Evolutionary conservation across 2,113 vertebrate genomes (phyloP).

Genomic region (Semicossyphus pulcher): DNA sequence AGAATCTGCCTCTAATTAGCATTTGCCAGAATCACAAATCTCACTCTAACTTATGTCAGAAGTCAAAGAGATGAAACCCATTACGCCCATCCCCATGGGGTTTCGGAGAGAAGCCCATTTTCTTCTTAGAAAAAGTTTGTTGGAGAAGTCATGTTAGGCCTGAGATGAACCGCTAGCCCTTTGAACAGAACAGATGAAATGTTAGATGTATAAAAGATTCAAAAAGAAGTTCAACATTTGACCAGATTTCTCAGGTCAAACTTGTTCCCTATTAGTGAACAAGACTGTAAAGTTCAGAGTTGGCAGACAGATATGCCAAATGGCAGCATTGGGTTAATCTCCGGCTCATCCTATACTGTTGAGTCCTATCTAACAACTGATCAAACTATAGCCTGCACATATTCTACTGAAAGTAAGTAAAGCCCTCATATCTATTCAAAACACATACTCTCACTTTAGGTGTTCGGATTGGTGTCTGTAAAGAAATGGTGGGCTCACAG

Average conservation of each 20-base stretch:
- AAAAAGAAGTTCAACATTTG: conserved; percentile 3
- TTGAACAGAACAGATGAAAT: neutral
- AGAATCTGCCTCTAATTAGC: conserved; percentile 54
- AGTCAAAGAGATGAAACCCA: conserved; percentile 45
- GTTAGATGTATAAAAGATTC: conserved; percentile 10
- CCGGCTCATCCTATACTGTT: too few species aligned
- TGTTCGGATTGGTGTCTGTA: too few species aligned
- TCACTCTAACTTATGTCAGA: conserved; percentile 48
- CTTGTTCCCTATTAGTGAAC: neutral
- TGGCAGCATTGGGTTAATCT: too few species aligned
- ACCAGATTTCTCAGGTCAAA: conserved; percentile 12
- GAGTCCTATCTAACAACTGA: too few species aligned
- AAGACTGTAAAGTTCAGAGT: neutral
- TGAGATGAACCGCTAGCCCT: neutral
- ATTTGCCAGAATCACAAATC: conserved; percentile 36
- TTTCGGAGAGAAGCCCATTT: conserved; percentile 5
- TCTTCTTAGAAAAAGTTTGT: conserved; percentile 32
- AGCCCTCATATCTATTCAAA: too few species aligned
- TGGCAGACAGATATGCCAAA: too few species aligned
- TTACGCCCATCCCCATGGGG: neutral
- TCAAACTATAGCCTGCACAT: too few species aligned
- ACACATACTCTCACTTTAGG: too few species aligned
- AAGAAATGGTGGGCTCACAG: too few species aligned
- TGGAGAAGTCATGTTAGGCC: conserved; percentile 19
- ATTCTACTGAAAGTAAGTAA: too few species aligned